These are phyloP conservation scores for Takifugu flavidus DNA, from an alignment of 2,113 vertebrate species.

Conservation along the genomic window DNA sequence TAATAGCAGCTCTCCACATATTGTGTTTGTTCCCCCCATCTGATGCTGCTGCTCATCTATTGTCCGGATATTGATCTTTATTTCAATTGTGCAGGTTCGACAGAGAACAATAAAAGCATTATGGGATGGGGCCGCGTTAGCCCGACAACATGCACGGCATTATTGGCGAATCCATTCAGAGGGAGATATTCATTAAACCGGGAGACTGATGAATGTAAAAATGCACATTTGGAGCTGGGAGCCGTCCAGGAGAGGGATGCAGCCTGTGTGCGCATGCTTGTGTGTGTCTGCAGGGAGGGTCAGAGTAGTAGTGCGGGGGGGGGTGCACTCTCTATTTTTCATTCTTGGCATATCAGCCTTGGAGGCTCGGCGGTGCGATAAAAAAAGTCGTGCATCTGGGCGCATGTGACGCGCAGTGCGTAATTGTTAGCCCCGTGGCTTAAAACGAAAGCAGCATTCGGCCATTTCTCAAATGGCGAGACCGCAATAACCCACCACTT, in stretches of 20 bases:
- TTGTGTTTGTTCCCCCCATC: slow-evolving; percentile 54
- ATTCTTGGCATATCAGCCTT: slow-evolving; percentile 58
- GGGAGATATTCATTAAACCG: slow-evolving; percentile 47
- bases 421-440: slow-evolving; percentile 55
- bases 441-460: slow-evolving; percentile 57
- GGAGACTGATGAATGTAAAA: slow-evolving; percentile 53
- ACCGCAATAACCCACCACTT: slow-evolving; percentile 65
- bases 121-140: slow-evolving; percentile 32
- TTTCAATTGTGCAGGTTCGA: slow-evolving; percentile 46
- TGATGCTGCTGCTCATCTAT: slow-evolving; percentile 58
- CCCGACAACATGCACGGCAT: slow-evolving; percentile 39
- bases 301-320: neutral
- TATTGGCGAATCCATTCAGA: slow-evolving; percentile 58
- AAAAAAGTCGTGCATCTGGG: slow-evolving; percentile 54
- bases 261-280: slow-evolving; percentile 15
- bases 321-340: slow-evolving; percentile 55
- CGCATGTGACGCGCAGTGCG: slow-evolving; percentile 38
- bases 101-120: slow-evolving; percentile 53
- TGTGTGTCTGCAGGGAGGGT: slow-evolving; percentile 17
- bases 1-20: slow-evolving; percentile 55
- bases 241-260: slow-evolving; percentile 33
- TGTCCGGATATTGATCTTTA: slow-evolving; percentile 63
- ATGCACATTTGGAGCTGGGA: slow-evolving; percentile 36
- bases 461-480: slow-evolving; percentile 65
- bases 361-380: slow-evolving; percentile 49